Base-by-base conservation (phyloP, 2,888 invertebrate species). In the Andrena marginata region DNA sequence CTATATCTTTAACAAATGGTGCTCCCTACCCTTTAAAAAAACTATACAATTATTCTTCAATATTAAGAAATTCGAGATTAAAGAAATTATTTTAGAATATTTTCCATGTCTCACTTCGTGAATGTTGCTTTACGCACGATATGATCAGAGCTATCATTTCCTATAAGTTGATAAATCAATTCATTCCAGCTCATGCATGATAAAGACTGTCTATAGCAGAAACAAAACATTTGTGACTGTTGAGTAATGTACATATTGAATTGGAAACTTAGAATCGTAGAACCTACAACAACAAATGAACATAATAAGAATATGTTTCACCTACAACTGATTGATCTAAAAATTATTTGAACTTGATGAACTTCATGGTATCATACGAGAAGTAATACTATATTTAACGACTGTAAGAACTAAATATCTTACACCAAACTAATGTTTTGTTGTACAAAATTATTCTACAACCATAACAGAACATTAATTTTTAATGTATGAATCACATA, bases 161-260 rank as follows among this genome's bases (percentile, higher is more conserved):
- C 0, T 16, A 59, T 56, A 70, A n/a, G 48, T 59, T 6, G 49
- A 29, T 20, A 65, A 26, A 64, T 26, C 3, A 8, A 42, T 13
- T 8, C 59, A 23, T n/a, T 48, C 60, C 48, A 73, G 16, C 16
- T 29, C 35, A 20, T 10, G 3, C n/a, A 3, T 6, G 42, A 54
- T 49, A 70, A 48, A 10, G 42, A 13, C 4, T 2, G 13, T 42
- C 13, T 48, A 42, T 75, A 49, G 1, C 23, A 33, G 8, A 16
- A 62, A 20, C 10, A 68, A 75, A 62, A 49, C 5, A 49, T 49
- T 49, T 74, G 8, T 48, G 42, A 54, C 16, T n/a, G 29, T 35
- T 33, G 23, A 33, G 13, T 16, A 20, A 2, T 29, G 64, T 35
- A 31, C 31, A 26, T n/a, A 10, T n/a, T 59, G 2, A 29, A 2